Base-by-base conservation (phyloP, 2,797 vertebrate species). In the Danio aesculapii region DNA sequence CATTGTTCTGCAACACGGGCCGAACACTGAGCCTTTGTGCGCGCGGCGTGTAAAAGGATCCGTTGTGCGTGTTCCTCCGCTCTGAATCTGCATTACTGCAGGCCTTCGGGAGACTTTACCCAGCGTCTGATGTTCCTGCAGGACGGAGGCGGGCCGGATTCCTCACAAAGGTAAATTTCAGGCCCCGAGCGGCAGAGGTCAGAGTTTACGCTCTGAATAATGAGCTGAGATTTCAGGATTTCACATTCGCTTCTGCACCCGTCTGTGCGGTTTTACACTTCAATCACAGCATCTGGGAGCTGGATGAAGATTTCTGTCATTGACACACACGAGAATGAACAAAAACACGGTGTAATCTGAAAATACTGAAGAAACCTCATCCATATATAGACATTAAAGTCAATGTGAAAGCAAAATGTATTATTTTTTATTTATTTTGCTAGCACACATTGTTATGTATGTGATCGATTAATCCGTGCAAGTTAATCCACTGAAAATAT, bases 61-160 rank as follows among this genome's bases (percentile, higher is more conserved):
- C 84, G 82, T 80, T 50, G 53, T 70, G 79, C 58, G 30, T 21
- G 44, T 83, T 75, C 46, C 75, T 78, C 57, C 63, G 64, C 69
- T 86, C 76, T 68, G 41, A 72, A 83, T 82, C 77, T 82, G 55
- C 69, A 78, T 81, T 75, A 83, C 75, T 74, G 68, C 71, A 83
- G 85, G 83, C 75, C 84, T 79, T 81, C 75, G 83, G 71, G 83
- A 83, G 70, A 84, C 14, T 81, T 81, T 75, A 84, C 83, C 83
- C 75, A 84, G 81, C 83, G 77, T 86, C 83, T 86, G 85, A 86
- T 86, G 83, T 83, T 77, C 66, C 78, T 55, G 70, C 64, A 79
- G 77, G 53, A 84, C 62, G 66, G 75, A 66, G 77, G 49, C 43
- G 74, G 81, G 79, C 66, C 69, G 67, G 77, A 81, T 84, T 78